Evolutionary conservation across 2,113 vertebrate species (phyloP).

Genomic region (Tursiops truncatus): DNA sequence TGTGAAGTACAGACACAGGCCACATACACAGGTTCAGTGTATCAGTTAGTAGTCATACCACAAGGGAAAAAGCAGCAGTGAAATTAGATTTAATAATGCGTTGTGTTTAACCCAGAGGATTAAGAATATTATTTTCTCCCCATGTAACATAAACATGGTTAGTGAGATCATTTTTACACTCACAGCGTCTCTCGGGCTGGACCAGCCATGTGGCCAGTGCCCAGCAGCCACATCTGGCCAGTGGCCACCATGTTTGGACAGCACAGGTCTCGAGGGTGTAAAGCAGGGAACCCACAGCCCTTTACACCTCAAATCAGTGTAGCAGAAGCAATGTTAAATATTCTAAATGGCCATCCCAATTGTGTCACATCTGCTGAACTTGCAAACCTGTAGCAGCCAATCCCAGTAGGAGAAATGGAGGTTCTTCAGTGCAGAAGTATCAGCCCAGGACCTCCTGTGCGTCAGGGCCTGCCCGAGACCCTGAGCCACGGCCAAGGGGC

Average conservation of each 20-base stretch:
- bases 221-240: background rate
- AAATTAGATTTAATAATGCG: background rate
- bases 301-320: background rate
- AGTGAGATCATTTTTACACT: background rate
- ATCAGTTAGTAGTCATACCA: background rate
- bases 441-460: background rate
- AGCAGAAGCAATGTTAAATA: background rate
- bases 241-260: fast-evolving
- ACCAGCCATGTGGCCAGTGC: background rate
- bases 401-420: background rate
- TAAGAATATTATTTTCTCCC: background rate
- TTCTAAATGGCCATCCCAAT: background rate
- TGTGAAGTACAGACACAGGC: background rate
- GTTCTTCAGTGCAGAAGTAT: background rate
- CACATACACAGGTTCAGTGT: background rate
- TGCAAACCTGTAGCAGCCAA: slow-evolving; percentile 8
- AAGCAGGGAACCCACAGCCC: background rate
- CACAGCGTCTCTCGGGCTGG: no score
- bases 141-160: background rate
- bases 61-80: background rate
- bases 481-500: background rate
- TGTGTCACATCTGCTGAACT: slow-evolving; percentile 57
- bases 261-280: background rate
- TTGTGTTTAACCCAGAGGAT: background rate
- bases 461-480: background rate